phyloP scores from a whole-genome alignment of 2,113 vertebrate species.

The Raphicerus campestris region DNA sequence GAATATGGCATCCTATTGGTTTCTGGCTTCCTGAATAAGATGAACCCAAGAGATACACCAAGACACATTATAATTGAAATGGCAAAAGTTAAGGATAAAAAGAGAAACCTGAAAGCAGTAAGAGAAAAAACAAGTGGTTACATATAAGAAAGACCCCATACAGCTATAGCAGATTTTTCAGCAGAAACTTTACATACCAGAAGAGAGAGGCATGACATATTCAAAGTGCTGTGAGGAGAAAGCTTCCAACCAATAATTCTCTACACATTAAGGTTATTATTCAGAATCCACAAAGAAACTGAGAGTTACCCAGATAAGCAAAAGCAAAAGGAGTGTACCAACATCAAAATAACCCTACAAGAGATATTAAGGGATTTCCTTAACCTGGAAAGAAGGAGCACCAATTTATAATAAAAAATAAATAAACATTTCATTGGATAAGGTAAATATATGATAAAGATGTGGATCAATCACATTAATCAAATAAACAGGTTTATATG shows the following conservation, averaged over 20 bases:
- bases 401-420: background rate
- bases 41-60: background rate
- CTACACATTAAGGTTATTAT: background rate
- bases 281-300: background rate
- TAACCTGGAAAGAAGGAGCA: background rate
- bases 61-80: background rate
- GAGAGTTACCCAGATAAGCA: background rate
- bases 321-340: background rate
- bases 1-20: background rate
- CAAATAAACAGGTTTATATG: background rate
- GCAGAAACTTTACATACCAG: background rate
- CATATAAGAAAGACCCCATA: background rate
- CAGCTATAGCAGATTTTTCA: background rate
- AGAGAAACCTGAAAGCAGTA: background rate
- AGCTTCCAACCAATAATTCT: background rate
- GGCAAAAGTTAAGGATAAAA: background rate
- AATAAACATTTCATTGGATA: background rate
- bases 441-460: background rate
- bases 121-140: background rate
- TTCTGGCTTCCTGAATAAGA: background rate
- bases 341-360: background rate
- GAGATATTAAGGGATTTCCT: background rate
- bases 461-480: background rate
- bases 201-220: background rate
- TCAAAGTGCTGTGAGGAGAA: background rate